phyloP scores from a whole-genome alignment of 2,888 invertebrate species.

The Chymomyza amoena region DNA sequence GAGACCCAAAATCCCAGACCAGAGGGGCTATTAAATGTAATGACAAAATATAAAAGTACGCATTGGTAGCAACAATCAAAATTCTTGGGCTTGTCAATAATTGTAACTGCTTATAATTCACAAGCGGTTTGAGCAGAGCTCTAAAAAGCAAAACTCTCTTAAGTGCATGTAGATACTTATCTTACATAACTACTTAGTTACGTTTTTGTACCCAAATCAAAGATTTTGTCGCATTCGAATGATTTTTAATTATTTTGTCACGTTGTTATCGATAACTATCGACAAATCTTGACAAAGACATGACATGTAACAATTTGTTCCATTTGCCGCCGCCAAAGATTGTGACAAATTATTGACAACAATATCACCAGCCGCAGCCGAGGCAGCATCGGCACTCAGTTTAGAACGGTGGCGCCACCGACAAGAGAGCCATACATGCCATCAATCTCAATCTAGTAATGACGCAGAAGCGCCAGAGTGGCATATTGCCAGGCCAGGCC shows the following conservation, averaged over 20 bases:
- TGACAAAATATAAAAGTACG: constrained; percentile 64
- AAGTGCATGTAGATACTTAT: constrained; percentile 49
- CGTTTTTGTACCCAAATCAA: neutral
- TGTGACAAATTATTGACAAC: constrained; percentile 77
- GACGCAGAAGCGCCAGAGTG: constrained; percentile 60
- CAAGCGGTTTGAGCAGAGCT: too few species aligned
- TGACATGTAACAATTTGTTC: constrained; percentile 74
- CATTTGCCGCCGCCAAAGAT: constrained; percentile 66
- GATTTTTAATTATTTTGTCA: constrained; percentile 73
- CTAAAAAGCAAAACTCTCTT: neutral
- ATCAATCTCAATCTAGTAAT: constrained; percentile 69
- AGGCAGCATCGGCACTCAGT: neutral
- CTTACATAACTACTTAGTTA: neutral
- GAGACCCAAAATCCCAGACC: neutral
- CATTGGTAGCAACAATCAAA: neutral
- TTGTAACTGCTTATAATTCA: too few species aligned
- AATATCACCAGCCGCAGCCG: constrained; percentile 32
- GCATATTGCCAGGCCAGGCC: constrained; percentile 57
- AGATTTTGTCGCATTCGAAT: constrained; percentile 44
- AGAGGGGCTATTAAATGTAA: constrained; percentile 69
- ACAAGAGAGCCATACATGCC: constrained; percentile 46
- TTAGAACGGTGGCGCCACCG: constrained; percentile 54
- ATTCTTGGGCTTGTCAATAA: neutral
- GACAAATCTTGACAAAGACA: constrained; percentile 73
- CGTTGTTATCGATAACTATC: constrained; percentile 56